phyloP scores from a whole-genome alignment of 64 coral and sea anemone species.

The Astreopora myriophthalma region DNA sequence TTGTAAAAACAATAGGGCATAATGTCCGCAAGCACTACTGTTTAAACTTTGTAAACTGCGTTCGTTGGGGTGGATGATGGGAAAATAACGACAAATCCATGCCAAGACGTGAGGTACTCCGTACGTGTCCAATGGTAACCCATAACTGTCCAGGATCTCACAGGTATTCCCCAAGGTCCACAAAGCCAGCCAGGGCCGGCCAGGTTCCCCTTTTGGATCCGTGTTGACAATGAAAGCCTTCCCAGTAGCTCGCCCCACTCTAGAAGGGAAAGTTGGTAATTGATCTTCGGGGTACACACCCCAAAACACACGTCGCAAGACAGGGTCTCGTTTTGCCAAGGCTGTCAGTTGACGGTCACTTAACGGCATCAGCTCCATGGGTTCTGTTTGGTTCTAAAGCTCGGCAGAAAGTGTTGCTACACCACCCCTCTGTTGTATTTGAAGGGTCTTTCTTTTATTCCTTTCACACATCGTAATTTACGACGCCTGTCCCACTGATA shows the following conservation, averaged over 20 bases:
- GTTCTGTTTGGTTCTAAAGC: neutral
- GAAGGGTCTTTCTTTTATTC: too few species aligned
- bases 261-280: neutral
- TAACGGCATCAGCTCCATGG: too few species aligned
- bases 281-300: neutral
- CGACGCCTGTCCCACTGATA: neutral
- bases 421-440: too few species aligned
- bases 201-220: neutral
- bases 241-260: too few species aligned
- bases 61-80: neutral
- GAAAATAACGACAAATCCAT: neutral
- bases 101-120: neutral
- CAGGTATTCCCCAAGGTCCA: slow-evolving; percentile 16
- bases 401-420: too few species aligned
- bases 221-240: slow-evolving; percentile 46
- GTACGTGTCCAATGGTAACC: too few species aligned
- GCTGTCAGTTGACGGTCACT: too few species aligned
- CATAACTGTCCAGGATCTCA: slow-evolving; percentile 57
- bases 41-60: neutral
- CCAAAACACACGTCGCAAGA: neutral
- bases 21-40: neutral
- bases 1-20: neutral
- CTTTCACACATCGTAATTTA: neutral
- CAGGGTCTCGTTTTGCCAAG: too few species aligned
- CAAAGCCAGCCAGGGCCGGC: neutral